Evolutionary conservation across 2,113 vertebrate species (phyloP).

Genomic region (Phalacrocorax carbo): DNA sequence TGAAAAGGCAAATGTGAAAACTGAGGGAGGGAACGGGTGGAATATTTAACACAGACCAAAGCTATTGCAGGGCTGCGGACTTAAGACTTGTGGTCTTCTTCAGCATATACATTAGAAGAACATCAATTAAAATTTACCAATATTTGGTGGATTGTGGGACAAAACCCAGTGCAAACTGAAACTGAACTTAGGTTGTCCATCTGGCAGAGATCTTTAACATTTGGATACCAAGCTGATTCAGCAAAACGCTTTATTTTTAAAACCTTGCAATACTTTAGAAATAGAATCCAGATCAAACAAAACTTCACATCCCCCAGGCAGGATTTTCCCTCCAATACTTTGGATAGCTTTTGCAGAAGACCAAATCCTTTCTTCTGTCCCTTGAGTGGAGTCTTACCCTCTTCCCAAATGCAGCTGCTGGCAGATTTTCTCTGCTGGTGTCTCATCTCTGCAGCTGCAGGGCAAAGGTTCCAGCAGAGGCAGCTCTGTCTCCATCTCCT

Average conservation of each 20-base stretch:
- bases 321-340: not conserved
- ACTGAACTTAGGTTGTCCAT: not conserved
- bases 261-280: not conserved
- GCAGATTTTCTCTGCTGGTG: not conserved
- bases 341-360: not conserved
- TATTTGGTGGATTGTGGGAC: not conserved
- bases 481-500: not conserved
- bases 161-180: not conserved
- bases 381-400: not conserved
- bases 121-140: not conserved
- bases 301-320: not conserved
- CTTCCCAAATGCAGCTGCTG: not conserved
- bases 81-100: not conserved
- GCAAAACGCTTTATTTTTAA: not conserved
- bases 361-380: not conserved
- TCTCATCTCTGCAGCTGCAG: not conserved
- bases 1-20: not conserved
- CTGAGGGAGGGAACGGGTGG: not conserved
- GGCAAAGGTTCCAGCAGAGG: not conserved
- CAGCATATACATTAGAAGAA: fast-evolving
- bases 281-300: not conserved
- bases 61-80: not conserved
- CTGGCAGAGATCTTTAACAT: not conserved
- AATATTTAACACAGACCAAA: not conserved
- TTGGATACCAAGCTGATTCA: not conserved